Evolutionary conservation across 2,113 vertebrate genomes (phyloP), one percentile per base, ranked within the genome.

Genomic region (Siphamia tubifer): DNA sequence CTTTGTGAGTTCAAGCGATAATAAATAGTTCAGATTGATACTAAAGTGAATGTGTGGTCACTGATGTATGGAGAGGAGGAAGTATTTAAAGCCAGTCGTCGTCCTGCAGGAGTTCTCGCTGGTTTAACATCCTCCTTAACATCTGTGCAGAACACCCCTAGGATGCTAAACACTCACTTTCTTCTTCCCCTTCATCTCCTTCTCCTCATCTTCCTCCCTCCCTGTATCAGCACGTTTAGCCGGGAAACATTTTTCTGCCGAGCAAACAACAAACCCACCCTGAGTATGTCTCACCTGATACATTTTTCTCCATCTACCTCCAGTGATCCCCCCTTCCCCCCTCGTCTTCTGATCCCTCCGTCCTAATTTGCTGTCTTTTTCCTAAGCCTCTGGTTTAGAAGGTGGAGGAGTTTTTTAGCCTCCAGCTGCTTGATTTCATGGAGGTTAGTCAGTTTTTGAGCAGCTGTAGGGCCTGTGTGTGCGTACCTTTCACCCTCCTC

Each of bases 341-440:
- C n/a, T n/a, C n/a, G n/a, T 67, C 49, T 78, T 82, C 77, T 82
- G 62, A 85, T 85, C 83, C 76, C 56, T 56, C 36, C 47, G 19
- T 76, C 71, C 54, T 81, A 68, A 79, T 81, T 84, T 73, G 47
- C 71, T 74, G 38, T 57, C 52, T n/a, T 66, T 61, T 77, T 64
- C 51, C 68, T 77, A 71, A 82, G 65, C 73, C 12, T 38, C 45
- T 30, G 62, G 34, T 76, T 71, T 70, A 53, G 63, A 76, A 76
- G 62, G 74, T 69, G 68, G 78, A 77, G 61, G 65, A 76, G 68
- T n/a, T 76, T 82, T 76, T 61, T 55, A 47, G 47, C 65, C 72
- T 70, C 76, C 65, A 81, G 77, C 81, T 81, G 68, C 71, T 83
- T 52, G 54, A 84, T 84, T 81, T 84, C 73, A 80, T 47, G 72